A percentile compares a stretch with the other conserved stretches of the same genome.
Conservation (phyloP, 1,140 invertebrate genomes). For the Euschistus heros region DNA sequence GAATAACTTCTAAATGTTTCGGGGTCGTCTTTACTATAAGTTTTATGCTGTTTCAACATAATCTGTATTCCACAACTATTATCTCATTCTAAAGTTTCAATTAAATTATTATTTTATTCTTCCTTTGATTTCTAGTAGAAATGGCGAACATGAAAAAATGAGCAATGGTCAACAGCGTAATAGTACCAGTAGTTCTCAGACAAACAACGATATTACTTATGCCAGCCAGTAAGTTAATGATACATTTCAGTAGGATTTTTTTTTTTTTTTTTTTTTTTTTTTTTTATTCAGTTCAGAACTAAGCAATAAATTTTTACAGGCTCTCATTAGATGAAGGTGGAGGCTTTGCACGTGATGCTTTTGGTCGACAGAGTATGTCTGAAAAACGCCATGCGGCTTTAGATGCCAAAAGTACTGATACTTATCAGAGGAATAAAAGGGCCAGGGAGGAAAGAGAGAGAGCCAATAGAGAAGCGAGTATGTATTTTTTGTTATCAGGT, state of each 20-base stretch:
- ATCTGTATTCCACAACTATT: no score
- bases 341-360: slow-evolving; percentile 75
- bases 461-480: slow-evolving; percentile 23
- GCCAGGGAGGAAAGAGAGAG: slow-evolving; percentile 49
- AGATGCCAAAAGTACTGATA: slow-evolving; percentile 89
- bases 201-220: slow-evolving; percentile 50
- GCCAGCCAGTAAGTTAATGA: slow-evolving; percentile 51
- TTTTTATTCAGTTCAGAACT: background rate
- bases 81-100: no score
- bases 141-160: background rate
- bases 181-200: slow-evolving; percentile 30
- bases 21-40: no score
- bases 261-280: background rate
- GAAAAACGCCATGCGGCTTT: slow-evolving; percentile 90
- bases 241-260: background rate
- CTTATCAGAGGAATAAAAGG: slow-evolving; percentile 88
- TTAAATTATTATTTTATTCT: no score
- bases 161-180: slow-evolving; percentile 22
- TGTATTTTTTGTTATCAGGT: slow-evolving; percentile 2
- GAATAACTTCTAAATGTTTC: no score
- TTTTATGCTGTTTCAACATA: no score
- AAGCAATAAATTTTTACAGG: slow-evolving; percentile 32
- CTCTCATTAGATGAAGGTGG: slow-evolving; percentile 58
- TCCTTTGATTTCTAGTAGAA: background rate
- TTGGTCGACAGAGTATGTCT: slow-evolving; percentile 92